Percentiles rank a stretch among this genome's conserved stretches.
phyloP scores from a whole-genome alignment of 1,140 invertebrate species.

The Idris sp. region DNA sequence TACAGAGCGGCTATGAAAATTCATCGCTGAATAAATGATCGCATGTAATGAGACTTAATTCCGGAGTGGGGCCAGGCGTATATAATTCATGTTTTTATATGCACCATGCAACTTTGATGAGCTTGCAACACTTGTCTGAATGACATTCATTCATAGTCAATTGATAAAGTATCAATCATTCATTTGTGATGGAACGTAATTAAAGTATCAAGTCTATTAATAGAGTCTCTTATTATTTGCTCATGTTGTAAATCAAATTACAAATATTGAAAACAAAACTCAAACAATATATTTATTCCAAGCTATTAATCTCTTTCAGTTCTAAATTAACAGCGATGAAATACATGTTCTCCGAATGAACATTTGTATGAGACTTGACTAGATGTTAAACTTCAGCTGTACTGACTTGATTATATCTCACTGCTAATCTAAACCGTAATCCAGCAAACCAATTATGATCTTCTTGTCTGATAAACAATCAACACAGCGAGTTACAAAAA shows the following conservation, averaged over 20 bases:
- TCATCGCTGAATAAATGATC: constrained; percentile 22
- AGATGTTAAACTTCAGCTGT: constrained; percentile 27
- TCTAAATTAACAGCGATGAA: constrained; percentile 32
- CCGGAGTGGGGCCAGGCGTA: neutral
- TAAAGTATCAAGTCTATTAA: no score
- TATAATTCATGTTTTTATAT: constrained; percentile 8
- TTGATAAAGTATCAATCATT: no score
- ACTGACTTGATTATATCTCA: constrained; percentile 41
- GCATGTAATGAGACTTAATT: constrained; percentile 13
- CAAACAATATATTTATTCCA: constrained; percentile 17
- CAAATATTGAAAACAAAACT: neutral
- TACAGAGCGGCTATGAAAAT: constrained; percentile 19
- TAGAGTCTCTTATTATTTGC: no score
- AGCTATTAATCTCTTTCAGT: constrained; percentile 40
- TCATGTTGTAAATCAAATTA: no score
- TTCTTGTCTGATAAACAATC: constrained; percentile 36
- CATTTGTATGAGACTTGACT: constrained; percentile 40
- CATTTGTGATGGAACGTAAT: no score
- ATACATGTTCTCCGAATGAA: constrained; percentile 25
- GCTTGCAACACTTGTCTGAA: no score
- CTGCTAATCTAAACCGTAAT: constrained; percentile 47
- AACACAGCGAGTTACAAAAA: constrained; percentile 30
- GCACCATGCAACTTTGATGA: no score
- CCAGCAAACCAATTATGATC: constrained; percentile 50
- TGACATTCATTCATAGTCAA: no score